Base-by-base conservation (phyloP, 1,140 invertebrate species). In the Lutraria rhynchaena region DNA sequence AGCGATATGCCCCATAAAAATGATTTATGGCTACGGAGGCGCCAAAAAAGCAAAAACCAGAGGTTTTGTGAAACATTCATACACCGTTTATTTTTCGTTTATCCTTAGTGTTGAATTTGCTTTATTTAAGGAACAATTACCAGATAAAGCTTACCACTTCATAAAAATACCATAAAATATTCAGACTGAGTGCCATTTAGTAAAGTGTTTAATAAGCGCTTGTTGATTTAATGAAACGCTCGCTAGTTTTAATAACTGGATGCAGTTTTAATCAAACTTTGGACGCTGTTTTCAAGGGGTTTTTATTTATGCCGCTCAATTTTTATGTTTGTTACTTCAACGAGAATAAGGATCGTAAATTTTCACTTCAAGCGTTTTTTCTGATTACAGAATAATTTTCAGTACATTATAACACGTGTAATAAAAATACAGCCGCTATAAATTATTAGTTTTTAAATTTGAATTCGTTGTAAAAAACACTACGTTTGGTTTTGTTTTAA, bases 1-100 rank as follows among this genome's bases (percentile, higher is more conserved):
- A 70, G 76, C 76, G 76, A 80, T 80, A 80, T 80, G 76, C 63
- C 53, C 76, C 76, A 80, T 80, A 80, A 80, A 80, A 80, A 80
- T 67, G 76, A 80, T 80, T 80, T 80, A 80, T 80, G 19, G 65
- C 13, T 31, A 65, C 44, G 33, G 24, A 53, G 76, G 76, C 76
- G 76, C 76, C 76, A 57, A 60, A 80, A 69, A 67, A 69, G 76
- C 65, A 80, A 80, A 80, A 80, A 80, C 61, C n/a, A 41, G 31
- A 35, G 58, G 65, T 70, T 41, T 44, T 46, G 63, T 49, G 65
- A 67, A 55, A 51, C 27, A 58, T 65, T 49, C 65, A 55, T 60
- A 58, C 76, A 41, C 35, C 60, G 76, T 55, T 80, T 55, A 44
- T 58, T 80, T 80, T 80, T 55, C 76, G 51, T 55, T 80, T 58